Percentiles rank a stretch among this genome's conserved stretches.
phyloP scores from a whole-genome alignment of 2,797 vertebrate species.

The Lateolabrax maculatus region DNA sequence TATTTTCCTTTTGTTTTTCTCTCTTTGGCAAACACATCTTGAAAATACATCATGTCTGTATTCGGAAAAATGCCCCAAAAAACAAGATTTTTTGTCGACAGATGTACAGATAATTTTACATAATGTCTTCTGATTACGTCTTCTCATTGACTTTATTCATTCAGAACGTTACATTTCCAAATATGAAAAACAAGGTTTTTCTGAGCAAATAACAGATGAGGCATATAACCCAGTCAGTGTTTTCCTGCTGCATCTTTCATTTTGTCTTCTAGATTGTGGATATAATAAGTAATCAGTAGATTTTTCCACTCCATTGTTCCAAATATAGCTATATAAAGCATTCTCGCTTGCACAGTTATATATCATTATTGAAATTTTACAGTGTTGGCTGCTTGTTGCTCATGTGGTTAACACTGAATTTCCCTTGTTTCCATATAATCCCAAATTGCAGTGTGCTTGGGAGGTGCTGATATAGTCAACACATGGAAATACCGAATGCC shows the following conservation, averaged over 20 bases:
- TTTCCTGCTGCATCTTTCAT: neutral
- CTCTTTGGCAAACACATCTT: neutral
- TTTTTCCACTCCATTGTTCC: neutral
- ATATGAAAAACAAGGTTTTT: neutral
- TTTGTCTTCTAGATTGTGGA: neutral
- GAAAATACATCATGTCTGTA: too few species aligned
- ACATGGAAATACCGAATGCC: constrained; percentile 6
- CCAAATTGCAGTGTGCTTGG: neutral
- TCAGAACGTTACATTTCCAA: neutral
- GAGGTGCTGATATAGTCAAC: neutral
- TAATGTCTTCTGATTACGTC: neutral
- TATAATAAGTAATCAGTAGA: neutral
- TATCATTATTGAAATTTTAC: neutral
- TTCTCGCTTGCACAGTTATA: neutral
- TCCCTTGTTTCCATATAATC: constrained; percentile 1
- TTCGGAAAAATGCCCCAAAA: neutral
- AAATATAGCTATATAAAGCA: neutral
- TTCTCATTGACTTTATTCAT: neutral
- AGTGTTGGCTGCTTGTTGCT: neutral
- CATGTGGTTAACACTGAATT: constrained; percentile 2
- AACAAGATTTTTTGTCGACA: neutral
- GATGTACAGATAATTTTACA: neutral
- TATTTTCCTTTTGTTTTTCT: neutral
- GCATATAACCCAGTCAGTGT: neutral
- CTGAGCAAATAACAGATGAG: neutral